Evolutionary conservation across 2,888 invertebrate species (phyloP), one percentile per base, ranked within the genome.

Genomic region (Gryllus longicercus): DNA sequence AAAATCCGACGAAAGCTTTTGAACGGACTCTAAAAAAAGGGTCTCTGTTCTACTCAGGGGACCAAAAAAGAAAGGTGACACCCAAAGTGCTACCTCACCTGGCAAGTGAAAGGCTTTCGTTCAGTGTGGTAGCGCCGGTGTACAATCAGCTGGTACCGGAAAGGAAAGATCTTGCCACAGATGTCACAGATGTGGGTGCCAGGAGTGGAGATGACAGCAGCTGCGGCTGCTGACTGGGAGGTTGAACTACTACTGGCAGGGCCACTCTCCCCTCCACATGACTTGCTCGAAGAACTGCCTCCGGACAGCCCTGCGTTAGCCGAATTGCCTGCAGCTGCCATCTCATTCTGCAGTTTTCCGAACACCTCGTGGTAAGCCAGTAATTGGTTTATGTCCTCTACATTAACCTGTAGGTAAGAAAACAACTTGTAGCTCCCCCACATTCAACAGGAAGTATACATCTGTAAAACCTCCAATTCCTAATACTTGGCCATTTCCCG

Each of bases 351-450:
- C 81, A 93, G 87, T 85, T 93, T 93, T 50, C 93, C 93, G 85
- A 93, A 95, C 76, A 95, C 95, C 87, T 95, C 95, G 85, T 95
- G 95, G 87, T 95, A 95, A 75, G 95, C 94, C 83, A 95, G 88
- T 83, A 95, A 88, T 85, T 95, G 95, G 83, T 95, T 95, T 80
- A 95, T 90, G 85, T 95, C 95, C 86, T 95, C 95, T 11, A 95
- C 94, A 86, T 94, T 93, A 50, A 88, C 88, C 86, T 87, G 78
- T 18, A 83, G 79, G 74, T 74, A 51, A 23, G 63, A 63, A 63
- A 63, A 63, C 63, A 63, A 63, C 63, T 63, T 63, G n/a, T 63
- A 63, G 63, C 63, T 63, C 63, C 63, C 63, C 63, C 63, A 63
- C 63, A 63, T 63, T 63, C 16, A 63, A 63, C 63, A 63, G 63